Evolutionary conservation across 2,797 vertebrate species (phyloP).

Genomic region (Sphenopsis melanotis): DNA sequence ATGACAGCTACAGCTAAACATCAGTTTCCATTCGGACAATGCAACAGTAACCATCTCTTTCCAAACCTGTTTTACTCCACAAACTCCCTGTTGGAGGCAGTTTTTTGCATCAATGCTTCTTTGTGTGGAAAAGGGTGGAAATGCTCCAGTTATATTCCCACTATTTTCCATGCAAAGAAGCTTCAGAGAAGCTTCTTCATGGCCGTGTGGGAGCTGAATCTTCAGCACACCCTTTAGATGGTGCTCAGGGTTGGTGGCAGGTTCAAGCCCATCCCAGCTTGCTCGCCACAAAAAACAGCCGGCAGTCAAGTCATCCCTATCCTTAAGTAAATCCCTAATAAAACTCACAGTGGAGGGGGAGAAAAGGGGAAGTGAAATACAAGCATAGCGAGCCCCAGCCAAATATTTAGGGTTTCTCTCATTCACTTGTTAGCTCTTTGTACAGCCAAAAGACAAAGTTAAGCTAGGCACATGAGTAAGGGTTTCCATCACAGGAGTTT

Average conservation of each 20-base stretch:
- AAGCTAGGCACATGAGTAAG: not conserved
- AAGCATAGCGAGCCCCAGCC: not conserved
- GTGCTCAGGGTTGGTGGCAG: not conserved
- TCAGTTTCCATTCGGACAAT: not conserved
- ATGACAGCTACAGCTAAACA: not conserved
- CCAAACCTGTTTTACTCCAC: not conserved
- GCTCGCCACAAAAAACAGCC: not conserved
- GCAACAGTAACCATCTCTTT: not conserved
- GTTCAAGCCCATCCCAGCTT: not conserved
- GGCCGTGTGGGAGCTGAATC: not conserved
- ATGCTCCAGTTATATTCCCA: not conserved
- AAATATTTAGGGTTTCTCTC: not conserved
- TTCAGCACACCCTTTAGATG: not conserved
- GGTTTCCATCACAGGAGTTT: slow-evolving; percentile 5
- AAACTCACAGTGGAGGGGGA: not conserved
- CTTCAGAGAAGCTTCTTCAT: not conserved
- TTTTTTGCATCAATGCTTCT: not conserved
- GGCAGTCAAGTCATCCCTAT: not conserved
- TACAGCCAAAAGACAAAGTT: not conserved
- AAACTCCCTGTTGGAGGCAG: not conserved
- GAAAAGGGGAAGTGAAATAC: not conserved
- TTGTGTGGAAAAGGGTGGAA: not conserved
- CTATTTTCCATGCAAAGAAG: not conserved
- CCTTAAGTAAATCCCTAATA: not conserved
- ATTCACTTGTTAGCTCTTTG: not conserved